phyloP scores from a whole-genome alignment of 1,140 invertebrate genomes.

The Saccostrea cuccullata region DNA sequence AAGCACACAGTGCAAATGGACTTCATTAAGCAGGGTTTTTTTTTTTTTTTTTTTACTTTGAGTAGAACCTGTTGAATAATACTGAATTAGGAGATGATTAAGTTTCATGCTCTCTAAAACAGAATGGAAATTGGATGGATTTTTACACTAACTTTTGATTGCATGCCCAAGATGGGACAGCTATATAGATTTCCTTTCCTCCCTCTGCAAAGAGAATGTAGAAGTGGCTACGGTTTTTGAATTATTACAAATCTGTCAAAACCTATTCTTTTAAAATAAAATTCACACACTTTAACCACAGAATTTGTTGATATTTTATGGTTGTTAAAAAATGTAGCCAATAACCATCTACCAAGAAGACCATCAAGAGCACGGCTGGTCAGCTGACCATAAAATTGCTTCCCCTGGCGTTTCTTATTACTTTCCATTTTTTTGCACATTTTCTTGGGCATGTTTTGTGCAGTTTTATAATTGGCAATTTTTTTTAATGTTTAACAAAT shows the following conservation, averaged over 20 bases:
- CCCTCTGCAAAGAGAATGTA: background rate
- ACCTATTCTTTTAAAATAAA: background rate
- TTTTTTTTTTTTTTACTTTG: constrained; percentile 21
- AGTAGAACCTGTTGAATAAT: constrained; percentile 43
- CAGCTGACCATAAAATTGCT: constrained; percentile 33
- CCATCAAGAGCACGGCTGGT: background rate
- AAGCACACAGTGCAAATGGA: constrained; percentile 14
- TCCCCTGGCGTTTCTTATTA: constrained; percentile 4
- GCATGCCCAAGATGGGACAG: background rate
- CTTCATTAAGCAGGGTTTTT: constrained; percentile 7
- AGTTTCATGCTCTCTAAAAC: constrained; percentile 22
- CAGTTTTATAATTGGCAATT: background rate
- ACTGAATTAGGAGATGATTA: constrained; percentile 43
- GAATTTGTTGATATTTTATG: background rate
- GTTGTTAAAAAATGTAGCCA: background rate
- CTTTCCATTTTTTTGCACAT: constrained; percentile 19
- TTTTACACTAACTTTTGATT: background rate
- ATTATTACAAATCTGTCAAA: background rate
- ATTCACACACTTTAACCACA: background rate
- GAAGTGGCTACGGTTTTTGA: background rate
- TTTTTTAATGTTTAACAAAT: constrained; percentile 5
- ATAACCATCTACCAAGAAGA: background rate
- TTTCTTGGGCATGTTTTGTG: background rate
- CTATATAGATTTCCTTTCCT: background rate
- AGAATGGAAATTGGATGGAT: background rate